phyloP scores from a whole-genome alignment of 1,140 invertebrate genomes.

The Sycobia sp. region DNA sequence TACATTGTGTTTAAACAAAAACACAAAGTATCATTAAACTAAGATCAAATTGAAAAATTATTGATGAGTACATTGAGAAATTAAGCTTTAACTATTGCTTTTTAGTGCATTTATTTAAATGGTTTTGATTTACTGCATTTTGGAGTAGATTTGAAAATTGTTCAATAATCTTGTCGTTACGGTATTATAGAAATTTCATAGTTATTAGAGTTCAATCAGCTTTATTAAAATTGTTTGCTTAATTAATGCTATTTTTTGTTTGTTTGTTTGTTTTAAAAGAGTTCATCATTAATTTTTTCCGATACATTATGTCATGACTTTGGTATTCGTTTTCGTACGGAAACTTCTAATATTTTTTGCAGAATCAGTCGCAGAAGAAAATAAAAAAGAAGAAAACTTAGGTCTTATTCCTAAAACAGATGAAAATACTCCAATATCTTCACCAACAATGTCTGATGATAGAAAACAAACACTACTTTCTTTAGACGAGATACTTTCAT shows the following conservation, averaged over 20 bases:
- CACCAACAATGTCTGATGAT: background rate
- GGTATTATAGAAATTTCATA: too few relatives aligned
- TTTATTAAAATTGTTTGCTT: too few relatives aligned
- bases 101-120: too few relatives aligned
- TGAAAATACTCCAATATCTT: background rate
- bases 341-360: constrained; percentile 18
- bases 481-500: constrained; percentile 7
- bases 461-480: background rate
- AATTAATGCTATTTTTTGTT: too few relatives aligned
- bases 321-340: constrained; percentile 17
- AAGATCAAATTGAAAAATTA: constrained; percentile 1
- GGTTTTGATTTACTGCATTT: too few relatives aligned
- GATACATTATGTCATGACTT: too few relatives aligned
- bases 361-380: background rate
- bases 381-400: background rate
- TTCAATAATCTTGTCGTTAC: too few relatives aligned
- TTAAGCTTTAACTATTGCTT: background rate
- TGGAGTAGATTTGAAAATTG: too few relatives aligned
- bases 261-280: too few relatives aligned
- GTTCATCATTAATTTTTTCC: constrained; percentile 18
- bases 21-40: background rate
- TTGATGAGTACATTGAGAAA: constrained; percentile 2
- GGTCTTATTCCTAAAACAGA: background rate
- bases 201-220: too few relatives aligned
- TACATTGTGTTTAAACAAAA: constrained; percentile 1